Evolutionary conservation across 2,797 vertebrate species (phyloP), one percentile per base, ranked within the genome.

Genomic region (Buphagus erythrorhynchus): DNA sequence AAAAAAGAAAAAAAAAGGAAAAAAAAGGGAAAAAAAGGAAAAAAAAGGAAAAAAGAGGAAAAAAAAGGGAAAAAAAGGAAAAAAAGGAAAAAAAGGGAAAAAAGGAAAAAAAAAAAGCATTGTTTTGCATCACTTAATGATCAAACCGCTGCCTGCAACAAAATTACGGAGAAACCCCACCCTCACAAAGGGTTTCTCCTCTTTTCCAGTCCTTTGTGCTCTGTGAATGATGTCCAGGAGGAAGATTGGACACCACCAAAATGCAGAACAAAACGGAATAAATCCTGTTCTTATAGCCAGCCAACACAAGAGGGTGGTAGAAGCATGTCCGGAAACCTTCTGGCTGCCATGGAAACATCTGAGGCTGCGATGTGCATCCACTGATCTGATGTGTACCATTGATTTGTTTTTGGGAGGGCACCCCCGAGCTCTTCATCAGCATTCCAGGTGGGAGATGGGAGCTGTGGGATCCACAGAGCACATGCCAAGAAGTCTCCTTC

Each of bases 221-320:
- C 29, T 22, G 6, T 14, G 36, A 25, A 5, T 6, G 29, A 67
- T 26, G 19, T 5, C 35, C 58, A 55, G 36, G 25, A 45, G 15
- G n/a, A 59, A 87, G 9, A 14, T 5, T 0, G 2, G 13, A 33
- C 52, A 13, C 17, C 66, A 5, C 10, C 13, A 19, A 49, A 73
- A 38, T 0, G 2, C 29, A 21, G 16, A 73, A 15, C 6, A 26
- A 29, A 36, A 29, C 5, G 0, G 61, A 94, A 9, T 25, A 59
- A 88, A 59, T 51, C 36, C 7, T 94, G 97, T 63, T 68, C 68
- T 95, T 93, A 46, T 8, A 63, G 62, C 0, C 8, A 94, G 54
- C 4, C 55, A 36, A 90, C 97, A 96, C 97, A 74, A 97, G 97
- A 96, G 96, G 97, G 96, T 88, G 94, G 92, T 85, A 95, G 55